Conservation (phyloP, 1,140 invertebrate species). For the Globodera rostochiensis region DNA sequence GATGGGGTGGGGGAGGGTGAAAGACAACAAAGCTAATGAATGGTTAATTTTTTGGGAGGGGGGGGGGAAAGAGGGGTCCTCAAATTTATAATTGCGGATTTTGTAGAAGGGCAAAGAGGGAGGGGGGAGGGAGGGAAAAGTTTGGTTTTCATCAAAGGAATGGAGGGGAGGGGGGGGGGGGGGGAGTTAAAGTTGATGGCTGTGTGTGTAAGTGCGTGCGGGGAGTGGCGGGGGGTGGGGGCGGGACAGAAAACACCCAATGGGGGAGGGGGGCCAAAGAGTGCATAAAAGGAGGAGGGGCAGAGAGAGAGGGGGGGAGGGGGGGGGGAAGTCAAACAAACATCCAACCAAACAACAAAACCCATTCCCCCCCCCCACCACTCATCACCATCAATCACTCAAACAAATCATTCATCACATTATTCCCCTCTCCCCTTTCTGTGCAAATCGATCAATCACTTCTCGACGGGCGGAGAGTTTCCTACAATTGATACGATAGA, state of each 20-base stretch:
- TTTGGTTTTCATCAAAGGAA: not conserved
- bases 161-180: not conserved
- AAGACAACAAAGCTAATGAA: not conserved
- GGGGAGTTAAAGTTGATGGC: not conserved
- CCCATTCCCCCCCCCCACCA: too few species aligned
- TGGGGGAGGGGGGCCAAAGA: not conserved
- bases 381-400: too few species aligned
- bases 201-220: not conserved
- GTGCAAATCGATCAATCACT: too few species aligned
- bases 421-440: too few species aligned
- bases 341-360: too few species aligned
- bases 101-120: not conserved
- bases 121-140: not conserved
- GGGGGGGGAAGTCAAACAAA: too few species aligned
- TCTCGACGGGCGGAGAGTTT: too few species aligned
- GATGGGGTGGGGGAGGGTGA: not conserved
- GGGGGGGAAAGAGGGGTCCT: not conserved
- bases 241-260: not conserved
- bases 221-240: not conserved
- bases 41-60: not conserved
- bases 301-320: not conserved
- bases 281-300: not conserved
- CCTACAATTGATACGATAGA: too few species aligned
- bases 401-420: too few species aligned
- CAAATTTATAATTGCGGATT: not conserved